These are phyloP conservation scores for Trichechus manatus DNA, from an alignment of 2,113 vertebrate species.

Conservation along the genomic window DNA sequence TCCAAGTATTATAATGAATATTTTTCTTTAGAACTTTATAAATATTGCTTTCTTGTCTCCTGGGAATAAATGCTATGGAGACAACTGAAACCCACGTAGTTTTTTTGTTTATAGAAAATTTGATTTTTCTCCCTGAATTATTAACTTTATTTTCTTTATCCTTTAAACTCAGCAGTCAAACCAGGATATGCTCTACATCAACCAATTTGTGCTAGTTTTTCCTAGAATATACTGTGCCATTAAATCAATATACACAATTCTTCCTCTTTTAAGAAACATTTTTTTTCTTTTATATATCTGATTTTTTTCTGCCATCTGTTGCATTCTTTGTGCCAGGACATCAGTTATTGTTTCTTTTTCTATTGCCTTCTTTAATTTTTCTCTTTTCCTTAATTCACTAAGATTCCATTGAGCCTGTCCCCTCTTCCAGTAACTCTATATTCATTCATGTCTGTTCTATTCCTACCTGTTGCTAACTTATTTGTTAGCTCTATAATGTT, in stretches of 20 bases:
- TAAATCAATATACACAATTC: not conserved
- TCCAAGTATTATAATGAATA: too few species aligned
- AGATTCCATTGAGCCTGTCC: slow-evolving; percentile 9
- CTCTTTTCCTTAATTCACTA: slow-evolving; percentile 12
- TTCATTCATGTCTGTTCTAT: slow-evolving; percentile 23
- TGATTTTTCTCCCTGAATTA: slow-evolving; percentile 32
- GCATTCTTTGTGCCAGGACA: not conserved
- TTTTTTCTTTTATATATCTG: not conserved
- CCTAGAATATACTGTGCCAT: not conserved
- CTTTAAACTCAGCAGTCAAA: slow-evolving; percentile 40
- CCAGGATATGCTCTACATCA: not conserved
- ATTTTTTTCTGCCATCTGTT: not conserved
- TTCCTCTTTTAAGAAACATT: not conserved
- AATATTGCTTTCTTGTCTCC: slow-evolving; percentile 5
- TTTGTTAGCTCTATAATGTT: slow-evolving; percentile 12
- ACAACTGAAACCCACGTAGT: not conserved
- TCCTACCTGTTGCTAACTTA: not conserved
- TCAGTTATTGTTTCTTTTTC: not conserved
- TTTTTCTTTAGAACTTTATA: not conserved
- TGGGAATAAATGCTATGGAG: not conserved
- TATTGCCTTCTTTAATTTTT: slow-evolving; percentile 2
- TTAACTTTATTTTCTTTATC: not conserved
- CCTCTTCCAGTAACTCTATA: not conserved
- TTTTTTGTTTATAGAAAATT: slow-evolving; percentile 33
- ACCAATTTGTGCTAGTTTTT: not conserved